phyloP scores from a whole-genome alignment of 2,797 vertebrate genomes.

The Pseudochromis fuscus region DNA sequence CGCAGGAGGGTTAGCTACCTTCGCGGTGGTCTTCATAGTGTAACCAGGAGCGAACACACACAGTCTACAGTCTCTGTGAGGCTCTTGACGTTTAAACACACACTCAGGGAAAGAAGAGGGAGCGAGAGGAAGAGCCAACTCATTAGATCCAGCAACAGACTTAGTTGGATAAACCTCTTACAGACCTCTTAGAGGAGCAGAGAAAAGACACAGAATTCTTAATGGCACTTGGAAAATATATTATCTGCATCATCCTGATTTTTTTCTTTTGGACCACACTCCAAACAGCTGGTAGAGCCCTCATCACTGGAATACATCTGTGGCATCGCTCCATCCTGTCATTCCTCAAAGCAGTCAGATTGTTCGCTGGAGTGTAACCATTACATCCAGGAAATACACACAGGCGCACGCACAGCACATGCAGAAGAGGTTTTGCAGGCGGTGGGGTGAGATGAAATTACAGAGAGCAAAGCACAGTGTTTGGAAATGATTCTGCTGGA shows the following conservation, averaged over 20 bases:
- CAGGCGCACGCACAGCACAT: slow-evolving; percentile 16
- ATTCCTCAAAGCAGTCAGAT: slow-evolving; percentile 46
- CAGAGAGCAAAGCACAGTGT: slow-evolving; percentile 5
- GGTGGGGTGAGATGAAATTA: slow-evolving; percentile 9
- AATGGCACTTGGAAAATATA: slow-evolving; percentile 61
- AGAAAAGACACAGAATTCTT: slow-evolving; percentile 56
- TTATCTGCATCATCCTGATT: slow-evolving; percentile 54
- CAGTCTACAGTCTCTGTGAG: slow-evolving; percentile 77
- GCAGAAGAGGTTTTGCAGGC: slow-evolving; percentile 12
- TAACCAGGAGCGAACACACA: slow-evolving; percentile 82
- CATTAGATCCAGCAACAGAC: slow-evolving; percentile 73
- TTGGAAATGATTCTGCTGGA: slow-evolving; percentile 64
- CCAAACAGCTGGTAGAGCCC: slow-evolving; percentile 61
- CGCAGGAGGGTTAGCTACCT: slow-evolving; percentile 65
- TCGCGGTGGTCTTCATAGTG: slow-evolving; percentile 69
- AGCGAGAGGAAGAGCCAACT: slow-evolving; percentile 59
- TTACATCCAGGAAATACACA: slow-evolving; percentile 22
- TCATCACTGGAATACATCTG: slow-evolving; percentile 39
- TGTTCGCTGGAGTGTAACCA: slow-evolving; percentile 35
- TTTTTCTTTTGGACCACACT: slow-evolving; percentile 49
- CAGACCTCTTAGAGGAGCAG: slow-evolving; percentile 49
- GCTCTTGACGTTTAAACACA: slow-evolving; percentile 84
- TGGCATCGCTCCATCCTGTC: slow-evolving; percentile 35
- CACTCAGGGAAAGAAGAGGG: not conserved
- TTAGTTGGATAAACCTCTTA: slow-evolving; percentile 72